These are phyloP conservation scores for Artemia sinica DNA, from an alignment of 2,888 invertebrate species.

Conservation along the genomic window DNA sequence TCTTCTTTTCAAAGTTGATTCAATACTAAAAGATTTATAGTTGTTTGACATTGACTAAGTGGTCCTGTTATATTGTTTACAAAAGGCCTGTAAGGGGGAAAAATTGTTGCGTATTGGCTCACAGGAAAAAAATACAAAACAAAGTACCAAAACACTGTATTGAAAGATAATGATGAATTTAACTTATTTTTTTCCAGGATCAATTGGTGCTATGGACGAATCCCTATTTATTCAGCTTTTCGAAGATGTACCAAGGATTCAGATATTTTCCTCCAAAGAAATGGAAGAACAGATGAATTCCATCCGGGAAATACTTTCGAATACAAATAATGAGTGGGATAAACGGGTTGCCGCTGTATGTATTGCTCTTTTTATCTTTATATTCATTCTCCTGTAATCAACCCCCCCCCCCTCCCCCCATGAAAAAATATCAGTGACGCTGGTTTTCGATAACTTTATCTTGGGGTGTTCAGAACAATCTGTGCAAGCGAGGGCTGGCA, in stretches of 20 bases:
- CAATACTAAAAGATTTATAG: too few species aligned
- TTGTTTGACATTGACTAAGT: too few species aligned
- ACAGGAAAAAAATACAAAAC: neutral
- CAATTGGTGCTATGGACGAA: slow-evolving; percentile 70
- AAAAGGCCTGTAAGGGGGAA: too few species aligned
- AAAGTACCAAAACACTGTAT: too few species aligned
- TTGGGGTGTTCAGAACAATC: too few species aligned
- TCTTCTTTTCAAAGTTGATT: too few species aligned
- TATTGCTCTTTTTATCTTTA: slow-evolving; percentile 27
- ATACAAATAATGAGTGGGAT: slow-evolving; percentile 78
- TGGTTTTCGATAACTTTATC: too few species aligned
- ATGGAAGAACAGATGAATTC: slow-evolving; percentile 60
- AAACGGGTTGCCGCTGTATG: slow-evolving; percentile 74
- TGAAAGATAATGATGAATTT: neutral
- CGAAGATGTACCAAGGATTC: slow-evolving; percentile 60
- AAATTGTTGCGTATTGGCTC: too few species aligned
- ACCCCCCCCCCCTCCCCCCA: too few species aligned
- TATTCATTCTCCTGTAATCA: slow-evolving; percentile 38
- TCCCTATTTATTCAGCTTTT: slow-evolving; percentile 72
- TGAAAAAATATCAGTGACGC: too few species aligned
- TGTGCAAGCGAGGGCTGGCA: too few species aligned
- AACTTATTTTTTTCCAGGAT: slow-evolving; percentile 14
- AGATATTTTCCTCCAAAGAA: slow-evolving; percentile 64
- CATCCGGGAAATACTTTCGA: slow-evolving; percentile 54
- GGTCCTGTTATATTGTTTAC: too few species aligned